Conservation (phyloP, 2,113 vertebrate genomes). For the Gallinago paraguaiae region DNA sequence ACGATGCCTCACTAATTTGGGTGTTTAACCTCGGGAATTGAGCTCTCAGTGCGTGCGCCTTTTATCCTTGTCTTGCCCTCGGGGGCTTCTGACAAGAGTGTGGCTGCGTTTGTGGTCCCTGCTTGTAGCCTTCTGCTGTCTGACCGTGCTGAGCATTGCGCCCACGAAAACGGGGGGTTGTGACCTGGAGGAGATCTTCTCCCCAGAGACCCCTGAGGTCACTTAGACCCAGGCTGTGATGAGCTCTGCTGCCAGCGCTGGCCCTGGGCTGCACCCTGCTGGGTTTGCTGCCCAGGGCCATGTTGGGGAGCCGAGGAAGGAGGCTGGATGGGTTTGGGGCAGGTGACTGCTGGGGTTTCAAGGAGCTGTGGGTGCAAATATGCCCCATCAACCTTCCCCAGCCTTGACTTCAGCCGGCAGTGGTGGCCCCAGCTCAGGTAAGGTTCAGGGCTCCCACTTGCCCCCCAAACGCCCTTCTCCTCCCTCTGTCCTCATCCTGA, state of each 20-base stretch:
- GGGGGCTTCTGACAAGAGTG: not conserved
- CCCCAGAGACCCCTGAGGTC: not conserved
- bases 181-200: not conserved
- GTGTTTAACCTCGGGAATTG: not conserved
- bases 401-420: not conserved
- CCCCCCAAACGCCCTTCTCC: fast-evolving
- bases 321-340: not conserved
- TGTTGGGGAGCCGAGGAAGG: not conserved
- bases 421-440: not conserved
- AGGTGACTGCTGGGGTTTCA: not conserved
- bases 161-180: fast-evolving
- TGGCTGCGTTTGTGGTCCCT: not conserved
- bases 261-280: not conserved
- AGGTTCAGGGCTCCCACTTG: not conserved
- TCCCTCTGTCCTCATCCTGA: not conserved
- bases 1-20: not conserved
- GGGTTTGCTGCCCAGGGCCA: not conserved
- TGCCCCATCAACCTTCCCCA: not conserved
- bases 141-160: fast-evolving
- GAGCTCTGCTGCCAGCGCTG: not conserved
- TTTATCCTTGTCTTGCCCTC: not conserved
- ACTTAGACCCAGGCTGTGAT: not conserved
- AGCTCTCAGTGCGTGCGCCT: not conserved
- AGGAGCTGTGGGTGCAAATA: not conserved
- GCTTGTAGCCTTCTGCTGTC: not conserved